These are phyloP conservation scores for Paelopatides confundens DNA, from an alignment of 53 echinoderm and acorn worm species.

Conservation along the genomic window DNA sequence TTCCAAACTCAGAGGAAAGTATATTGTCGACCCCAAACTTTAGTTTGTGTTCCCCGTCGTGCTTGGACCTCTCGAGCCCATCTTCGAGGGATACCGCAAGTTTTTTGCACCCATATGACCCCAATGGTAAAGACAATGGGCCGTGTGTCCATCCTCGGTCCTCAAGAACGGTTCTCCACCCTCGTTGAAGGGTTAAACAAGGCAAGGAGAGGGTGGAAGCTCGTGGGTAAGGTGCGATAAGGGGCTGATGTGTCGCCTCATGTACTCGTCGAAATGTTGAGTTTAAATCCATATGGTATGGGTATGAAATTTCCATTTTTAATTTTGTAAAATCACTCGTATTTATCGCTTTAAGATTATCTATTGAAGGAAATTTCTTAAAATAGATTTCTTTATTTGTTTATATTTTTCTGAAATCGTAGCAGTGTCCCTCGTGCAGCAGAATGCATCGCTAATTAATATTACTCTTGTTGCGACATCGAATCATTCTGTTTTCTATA, in stretches of 20 bases:
- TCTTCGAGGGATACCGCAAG: not conserved
- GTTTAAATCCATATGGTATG: conserved; percentile 18
- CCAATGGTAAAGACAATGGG: not conserved
- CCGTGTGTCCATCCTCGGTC: conserved; percentile 5
- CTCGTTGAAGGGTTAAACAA: conserved; percentile 10
- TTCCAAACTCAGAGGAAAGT: conserved; percentile 18
- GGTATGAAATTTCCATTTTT: conserved; percentile 19
- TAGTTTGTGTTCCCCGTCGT: conserved; percentile 4
- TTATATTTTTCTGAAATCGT: too few relatives aligned
- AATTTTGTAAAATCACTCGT: not conserved
- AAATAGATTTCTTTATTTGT: too few relatives aligned
- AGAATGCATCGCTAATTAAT: too few relatives aligned
- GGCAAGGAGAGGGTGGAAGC: not conserved
- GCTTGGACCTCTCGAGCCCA: conserved; percentile 4
- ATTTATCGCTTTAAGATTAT: too few relatives aligned
- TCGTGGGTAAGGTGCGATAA: not conserved
- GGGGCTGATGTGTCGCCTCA: not conserved
- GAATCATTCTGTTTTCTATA: too few relatives aligned
- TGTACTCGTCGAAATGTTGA: not conserved
- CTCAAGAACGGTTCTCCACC: not conserved
- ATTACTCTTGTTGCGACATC: too few relatives aligned
- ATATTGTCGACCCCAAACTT: conserved; percentile 26
- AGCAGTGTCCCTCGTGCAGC: too few relatives aligned
- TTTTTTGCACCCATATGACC: not conserved
- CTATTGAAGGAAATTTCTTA: too few relatives aligned